These are phyloP conservation scores for Polyergus mexicanus DNA, from an alignment of 1,140 invertebrate species.

Conservation along the genomic window DNA sequence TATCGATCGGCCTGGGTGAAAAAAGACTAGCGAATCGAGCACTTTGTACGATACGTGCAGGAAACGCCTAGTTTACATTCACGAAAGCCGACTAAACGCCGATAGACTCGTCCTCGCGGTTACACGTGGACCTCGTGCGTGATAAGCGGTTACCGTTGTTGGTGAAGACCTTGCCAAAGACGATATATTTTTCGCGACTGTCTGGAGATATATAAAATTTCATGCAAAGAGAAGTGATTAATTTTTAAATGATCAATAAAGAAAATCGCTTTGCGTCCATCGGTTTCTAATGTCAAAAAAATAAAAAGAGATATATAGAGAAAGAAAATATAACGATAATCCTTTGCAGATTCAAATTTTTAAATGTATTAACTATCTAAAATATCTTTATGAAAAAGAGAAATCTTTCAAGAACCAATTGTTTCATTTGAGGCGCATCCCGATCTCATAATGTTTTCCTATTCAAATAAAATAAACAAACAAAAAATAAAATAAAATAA, in stretches of 20 bases:
- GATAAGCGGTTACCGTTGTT: constrained; percentile 56
- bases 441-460: no score
- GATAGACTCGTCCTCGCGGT: constrained; percentile 74
- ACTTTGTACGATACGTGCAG: constrained; percentile 76
- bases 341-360: not conserved
- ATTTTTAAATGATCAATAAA: not conserved
- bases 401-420: not conserved
- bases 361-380: not conserved
- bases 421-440: not conserved
- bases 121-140: constrained; percentile 40
- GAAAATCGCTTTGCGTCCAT: not conserved
- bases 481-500: no score
- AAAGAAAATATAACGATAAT: not conserved
- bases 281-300: not conserved
- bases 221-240: not conserved
- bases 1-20: constrained; percentile 76
- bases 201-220: constrained; percentile 14
- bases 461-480: no score
- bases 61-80: constrained; percentile 77
- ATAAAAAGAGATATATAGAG: not conserved
- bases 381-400: not conserved
- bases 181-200: constrained; percentile 47
- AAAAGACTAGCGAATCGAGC: constrained; percentile 78
- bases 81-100: constrained; percentile 76
- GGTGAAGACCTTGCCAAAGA: constrained; percentile 53